Evolutionary conservation across 2,888 invertebrate species (phyloP).

Genomic region (Yponomeuta evonymella): DNA sequence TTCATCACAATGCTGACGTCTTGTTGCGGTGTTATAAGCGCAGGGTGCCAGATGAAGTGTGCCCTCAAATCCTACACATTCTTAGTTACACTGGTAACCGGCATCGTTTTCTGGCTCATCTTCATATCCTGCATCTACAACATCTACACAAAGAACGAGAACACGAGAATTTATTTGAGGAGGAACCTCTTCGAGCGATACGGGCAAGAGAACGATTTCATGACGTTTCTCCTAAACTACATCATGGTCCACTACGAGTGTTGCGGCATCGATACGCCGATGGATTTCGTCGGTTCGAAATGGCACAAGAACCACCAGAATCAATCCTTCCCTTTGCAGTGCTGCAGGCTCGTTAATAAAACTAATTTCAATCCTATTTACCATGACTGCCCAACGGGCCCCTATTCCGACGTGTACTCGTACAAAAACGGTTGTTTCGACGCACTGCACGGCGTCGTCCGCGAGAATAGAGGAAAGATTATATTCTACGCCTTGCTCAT

Average conservation of each 20-base stretch:
- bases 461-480: conserved; percentile 40
- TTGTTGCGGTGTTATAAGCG: conserved; percentile 60
- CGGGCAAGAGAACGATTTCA: conserved; percentile 53
- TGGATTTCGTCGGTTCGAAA: conserved; percentile 46
- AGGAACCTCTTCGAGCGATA: conserved; percentile 41
- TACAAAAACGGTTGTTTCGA: conserved; percentile 50
- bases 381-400: conserved; percentile 38
- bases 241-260: conserved; percentile 58
- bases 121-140: conserved; percentile 55
- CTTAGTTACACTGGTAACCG: conserved; percentile 43
- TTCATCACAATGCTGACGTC: conserved; percentile 50
- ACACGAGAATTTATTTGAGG: conserved; percentile 37
- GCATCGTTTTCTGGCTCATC: conserved; percentile 49
- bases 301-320: conserved; percentile 45
- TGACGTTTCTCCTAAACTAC: conserved; percentile 50
- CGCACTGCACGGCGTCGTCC: conserved; percentile 40
- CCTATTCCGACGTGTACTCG: conserved; percentile 29
- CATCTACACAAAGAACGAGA: conserved; percentile 48
- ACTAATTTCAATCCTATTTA: conserved; percentile 41
- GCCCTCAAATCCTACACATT: conserved; percentile 59
- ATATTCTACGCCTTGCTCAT: conserved; percentile 44
- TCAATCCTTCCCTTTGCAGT: conserved; percentile 50
- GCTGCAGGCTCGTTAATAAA: conserved; percentile 48
- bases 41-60: conserved; percentile 57
- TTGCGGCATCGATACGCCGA: conserved; percentile 49